Percentiles rank a stretch among this genome's conserved stretches.
These are phyloP conservation scores for Diogma glabrata DNA, from an alignment of 2,888 invertebrate genomes.

Conservation along the genomic window DNA sequence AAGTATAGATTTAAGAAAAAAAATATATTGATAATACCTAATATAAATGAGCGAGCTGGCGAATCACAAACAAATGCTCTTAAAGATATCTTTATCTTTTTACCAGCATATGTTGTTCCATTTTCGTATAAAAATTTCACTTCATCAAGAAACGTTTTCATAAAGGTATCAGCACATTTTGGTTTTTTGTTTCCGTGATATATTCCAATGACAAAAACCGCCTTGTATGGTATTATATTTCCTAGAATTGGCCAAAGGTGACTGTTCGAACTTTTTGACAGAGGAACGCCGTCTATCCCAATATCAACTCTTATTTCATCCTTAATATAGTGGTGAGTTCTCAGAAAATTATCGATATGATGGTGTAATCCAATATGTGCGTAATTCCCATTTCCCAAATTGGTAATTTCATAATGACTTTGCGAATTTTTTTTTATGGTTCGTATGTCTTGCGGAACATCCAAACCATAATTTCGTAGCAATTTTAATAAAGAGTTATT, in stretches of 20 bases:
- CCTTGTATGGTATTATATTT: neutral
- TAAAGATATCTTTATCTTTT: neutral
- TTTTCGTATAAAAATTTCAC: neutral
- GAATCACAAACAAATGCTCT: constrained; percentile 2
- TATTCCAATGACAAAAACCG: neutral
- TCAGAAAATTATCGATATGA: neutral
- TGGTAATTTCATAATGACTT: neutral
- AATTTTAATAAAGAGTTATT: neutral
- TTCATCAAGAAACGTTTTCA: neutral
- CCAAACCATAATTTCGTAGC: neutral
- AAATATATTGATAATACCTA: no score
- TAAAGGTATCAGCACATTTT: neutral
- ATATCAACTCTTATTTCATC: neutral
- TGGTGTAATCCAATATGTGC: neutral
- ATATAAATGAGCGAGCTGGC: constrained; percentile 5
- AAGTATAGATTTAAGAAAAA: no score
- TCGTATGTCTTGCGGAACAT: neutral
- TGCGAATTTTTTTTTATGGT: neutral
- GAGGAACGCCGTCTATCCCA: neutral
- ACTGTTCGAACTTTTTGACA: neutral
- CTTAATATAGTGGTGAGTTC: neutral
- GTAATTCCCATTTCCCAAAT: neutral
- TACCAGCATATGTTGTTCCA: neutral
- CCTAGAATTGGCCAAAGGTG: neutral
- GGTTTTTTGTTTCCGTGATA: neutral